Conservation (phyloP, 2,113 vertebrate species). For the Climacteris rufus region DNA sequence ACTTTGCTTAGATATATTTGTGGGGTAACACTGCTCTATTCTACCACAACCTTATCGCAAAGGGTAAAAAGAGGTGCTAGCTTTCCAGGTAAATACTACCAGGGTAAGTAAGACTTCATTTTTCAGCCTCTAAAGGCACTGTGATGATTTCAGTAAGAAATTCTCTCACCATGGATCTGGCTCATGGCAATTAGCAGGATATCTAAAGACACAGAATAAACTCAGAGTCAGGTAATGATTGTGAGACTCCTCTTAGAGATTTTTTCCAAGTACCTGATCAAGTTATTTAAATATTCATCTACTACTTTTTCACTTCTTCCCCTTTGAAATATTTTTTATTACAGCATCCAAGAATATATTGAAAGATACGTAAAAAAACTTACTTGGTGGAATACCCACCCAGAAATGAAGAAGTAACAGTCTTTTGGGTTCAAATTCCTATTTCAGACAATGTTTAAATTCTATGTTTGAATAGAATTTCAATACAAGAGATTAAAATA, state of each 20-base stretch:
- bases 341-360: background rate
- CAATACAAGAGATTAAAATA: background rate
- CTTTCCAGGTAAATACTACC: background rate
- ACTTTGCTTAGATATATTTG: background rate
- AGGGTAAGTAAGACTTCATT: background rate
- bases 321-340: background rate
- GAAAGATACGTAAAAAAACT: background rate
- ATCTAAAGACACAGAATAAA: background rate
- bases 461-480: background rate
- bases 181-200: background rate
- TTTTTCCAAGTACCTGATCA: background rate
- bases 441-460: background rate
- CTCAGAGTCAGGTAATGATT: background rate
- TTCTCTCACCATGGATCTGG: background rate
- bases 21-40: background rate
- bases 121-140: background rate
- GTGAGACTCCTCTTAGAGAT: background rate
- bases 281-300: background rate
- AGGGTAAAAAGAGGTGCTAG: fast-evolving
- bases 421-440: background rate
- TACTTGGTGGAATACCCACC: fast-evolving
- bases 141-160: background rate
- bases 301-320: background rate
- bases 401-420: background rate
- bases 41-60: background rate